Evolutionary conservation across 2,113 vertebrate genomes (phyloP).

Genomic region (Pteronura brasiliensis): DNA sequence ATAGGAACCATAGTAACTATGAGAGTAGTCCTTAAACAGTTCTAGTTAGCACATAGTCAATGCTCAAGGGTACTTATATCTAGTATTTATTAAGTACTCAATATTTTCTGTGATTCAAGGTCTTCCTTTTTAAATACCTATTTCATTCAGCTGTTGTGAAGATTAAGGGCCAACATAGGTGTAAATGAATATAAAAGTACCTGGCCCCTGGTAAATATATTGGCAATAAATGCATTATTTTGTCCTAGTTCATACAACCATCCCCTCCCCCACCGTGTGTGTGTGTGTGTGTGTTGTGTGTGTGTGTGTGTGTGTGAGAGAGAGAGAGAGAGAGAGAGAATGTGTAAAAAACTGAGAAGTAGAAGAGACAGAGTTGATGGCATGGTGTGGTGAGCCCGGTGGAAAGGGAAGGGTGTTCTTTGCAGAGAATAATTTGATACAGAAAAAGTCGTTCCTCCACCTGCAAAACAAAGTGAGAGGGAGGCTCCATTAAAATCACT

Average conservation of each 20-base stretch:
- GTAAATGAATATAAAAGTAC: not conserved
- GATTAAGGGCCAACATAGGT: not conserved
- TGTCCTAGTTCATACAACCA: not conserved
- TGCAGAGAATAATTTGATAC: not conserved
- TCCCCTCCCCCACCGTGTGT: too few relatives aligned
- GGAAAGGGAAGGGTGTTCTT: not conserved
- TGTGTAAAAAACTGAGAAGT: not conserved
- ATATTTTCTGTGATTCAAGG: not conserved
- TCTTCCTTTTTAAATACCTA: not conserved
- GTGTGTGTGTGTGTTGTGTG: too few relatives aligned
- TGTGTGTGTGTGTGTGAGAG: too few relatives aligned
- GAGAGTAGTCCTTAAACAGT: not conserved
- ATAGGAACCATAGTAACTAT: not conserved
- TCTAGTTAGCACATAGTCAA: not conserved
- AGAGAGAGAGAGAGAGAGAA: too few relatives aligned
- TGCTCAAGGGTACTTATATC: accelerated
- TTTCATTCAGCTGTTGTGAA: not conserved
- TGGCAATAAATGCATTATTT: not conserved
- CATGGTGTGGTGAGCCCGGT: not conserved
- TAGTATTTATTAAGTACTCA: not conserved
- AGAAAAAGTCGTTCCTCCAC: not conserved
- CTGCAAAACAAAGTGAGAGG: not conserved
- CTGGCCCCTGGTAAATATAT: not conserved
- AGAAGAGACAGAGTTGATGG: not conserved
- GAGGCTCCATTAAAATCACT: not conserved